Evolutionary conservation across 1,140 invertebrate genomes (phyloP).

Genomic region (Leptonema lineaticorne): DNA sequence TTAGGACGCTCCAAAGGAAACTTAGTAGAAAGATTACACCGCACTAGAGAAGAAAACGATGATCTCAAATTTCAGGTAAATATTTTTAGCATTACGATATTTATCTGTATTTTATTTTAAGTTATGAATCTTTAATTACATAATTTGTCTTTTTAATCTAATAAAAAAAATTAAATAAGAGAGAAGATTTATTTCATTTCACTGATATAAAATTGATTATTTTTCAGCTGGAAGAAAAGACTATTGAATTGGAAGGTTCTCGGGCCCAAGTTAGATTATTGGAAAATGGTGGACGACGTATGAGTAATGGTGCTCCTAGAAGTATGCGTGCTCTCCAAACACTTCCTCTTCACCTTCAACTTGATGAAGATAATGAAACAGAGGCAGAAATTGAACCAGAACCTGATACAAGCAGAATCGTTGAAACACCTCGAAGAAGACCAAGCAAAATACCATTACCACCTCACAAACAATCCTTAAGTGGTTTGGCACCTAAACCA

Average conservation of each 20-base stretch:
- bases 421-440: constrained; percentile 58
- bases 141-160: background rate
- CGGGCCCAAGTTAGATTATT: constrained; percentile 70
- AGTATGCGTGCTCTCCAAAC: constrained; percentile 55
- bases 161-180: background rate
- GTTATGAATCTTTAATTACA: background rate
- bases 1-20: constrained; percentile 42
- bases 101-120: background rate
- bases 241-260: constrained; percentile 79
- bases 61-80: constrained; percentile 78
- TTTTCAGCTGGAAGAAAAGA: constrained; percentile 74
- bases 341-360: constrained; percentile 55
- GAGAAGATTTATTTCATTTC: no score
- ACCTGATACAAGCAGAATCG: constrained; percentile 44
- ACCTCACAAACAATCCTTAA: constrained; percentile 53
- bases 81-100: constrained; percentile 13
- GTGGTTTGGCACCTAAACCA: constrained; percentile 59
- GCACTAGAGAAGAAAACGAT: constrained; percentile 74
- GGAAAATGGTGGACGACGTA: constrained; percentile 56
- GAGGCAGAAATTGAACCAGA: constrained; percentile 57
- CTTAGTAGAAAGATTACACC: constrained; percentile 69
- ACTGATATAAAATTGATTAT: background rate
- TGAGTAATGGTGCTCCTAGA: constrained; percentile 41
- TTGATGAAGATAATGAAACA: constrained; percentile 59
- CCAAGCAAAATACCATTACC: constrained; percentile 72